Percentiles rank a stretch among this genome's conserved stretches.
phyloP scores from a whole-genome alignment of 2,888 invertebrate species.

The Ophioninae sp. region DNA sequence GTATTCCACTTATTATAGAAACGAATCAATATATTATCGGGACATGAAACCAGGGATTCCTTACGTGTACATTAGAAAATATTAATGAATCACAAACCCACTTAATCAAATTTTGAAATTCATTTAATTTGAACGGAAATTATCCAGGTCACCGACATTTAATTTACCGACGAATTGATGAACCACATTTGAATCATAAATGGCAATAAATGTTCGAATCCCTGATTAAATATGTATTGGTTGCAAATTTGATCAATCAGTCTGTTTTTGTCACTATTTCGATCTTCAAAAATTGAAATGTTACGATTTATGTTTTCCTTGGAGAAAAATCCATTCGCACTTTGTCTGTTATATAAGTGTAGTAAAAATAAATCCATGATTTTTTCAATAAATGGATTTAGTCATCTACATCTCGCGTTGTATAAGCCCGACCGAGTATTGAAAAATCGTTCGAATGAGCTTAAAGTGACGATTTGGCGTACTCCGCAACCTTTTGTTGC shows the following conservation, averaged over 20 bases:
- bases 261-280: background rate
- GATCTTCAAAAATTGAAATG: background rate
- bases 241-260: background rate
- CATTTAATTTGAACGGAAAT: background rate
- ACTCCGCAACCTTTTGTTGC: no score
- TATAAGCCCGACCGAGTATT: no score
- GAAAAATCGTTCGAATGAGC: no score
- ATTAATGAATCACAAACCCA: constrained; percentile 22
- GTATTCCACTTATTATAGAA: background rate
- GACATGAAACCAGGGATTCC: background rate
- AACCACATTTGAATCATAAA: background rate
- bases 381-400: no score
- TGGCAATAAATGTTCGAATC: background rate
- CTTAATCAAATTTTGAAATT: constrained; percentile 9
- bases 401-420: no score
- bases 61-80: constrained; percentile 1
- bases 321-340: no score
- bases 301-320: background rate
- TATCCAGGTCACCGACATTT: background rate
- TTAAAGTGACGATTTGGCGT: no score
- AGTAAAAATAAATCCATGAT: no score
- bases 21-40: background rate
- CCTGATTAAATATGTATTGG: background rate
- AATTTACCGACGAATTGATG: background rate
- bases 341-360: no score